Evolutionary conservation across 2,797 vertebrate genomes (phyloP), one percentile per base, ranked within the genome.

Genomic region (Falco berigora): DNA sequence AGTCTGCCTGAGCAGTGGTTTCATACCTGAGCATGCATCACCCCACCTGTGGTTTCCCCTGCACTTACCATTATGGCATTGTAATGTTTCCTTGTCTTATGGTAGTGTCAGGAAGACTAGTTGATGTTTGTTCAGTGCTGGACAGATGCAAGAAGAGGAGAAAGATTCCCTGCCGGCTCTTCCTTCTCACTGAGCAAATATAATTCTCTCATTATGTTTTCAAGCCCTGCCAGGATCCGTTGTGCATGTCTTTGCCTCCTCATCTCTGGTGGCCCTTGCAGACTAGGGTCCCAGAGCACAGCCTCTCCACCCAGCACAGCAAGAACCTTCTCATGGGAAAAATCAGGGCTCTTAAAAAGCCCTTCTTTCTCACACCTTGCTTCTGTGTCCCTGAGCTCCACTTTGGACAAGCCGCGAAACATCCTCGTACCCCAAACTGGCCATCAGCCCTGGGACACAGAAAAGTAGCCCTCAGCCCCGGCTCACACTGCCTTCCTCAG

Each of bases 41-140:
- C 68, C 28, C 61, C 83, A 69, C 75, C 68, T 67, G 59, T 50
- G 78, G 56, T 86, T 94, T 73, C 52, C 87, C 85, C 84, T 67
- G 81, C 55, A 15, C 81, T 82, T 42, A 64, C 76, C 89, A 14
- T 63, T 38, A 16, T 2, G 40, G 61, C 85, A 64, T 34, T 64
- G 28, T n/a, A 84, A 75, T 19, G 46, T 42, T 81, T 78, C 66
- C 58, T 68, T 12, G 22, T 77, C 79, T 88, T 84, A 25, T 25
- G 25, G 38, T 91, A 80, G 73, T 73, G 92, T 84, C 89, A 81
- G 76, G 73, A 86, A 91, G 85, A 81, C 91, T 75, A 84, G 90
- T 8, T 81, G 76, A 49, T 88, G 91, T 92, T 96, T 95, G 79
- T 90, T 94, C 47, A 91, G 85, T 0, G 1, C 85, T 66, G 88